These are phyloP conservation scores for Acheta domesticus DNA, from an alignment of 2,888 invertebrate genomes.

Conservation along the genomic window DNA sequence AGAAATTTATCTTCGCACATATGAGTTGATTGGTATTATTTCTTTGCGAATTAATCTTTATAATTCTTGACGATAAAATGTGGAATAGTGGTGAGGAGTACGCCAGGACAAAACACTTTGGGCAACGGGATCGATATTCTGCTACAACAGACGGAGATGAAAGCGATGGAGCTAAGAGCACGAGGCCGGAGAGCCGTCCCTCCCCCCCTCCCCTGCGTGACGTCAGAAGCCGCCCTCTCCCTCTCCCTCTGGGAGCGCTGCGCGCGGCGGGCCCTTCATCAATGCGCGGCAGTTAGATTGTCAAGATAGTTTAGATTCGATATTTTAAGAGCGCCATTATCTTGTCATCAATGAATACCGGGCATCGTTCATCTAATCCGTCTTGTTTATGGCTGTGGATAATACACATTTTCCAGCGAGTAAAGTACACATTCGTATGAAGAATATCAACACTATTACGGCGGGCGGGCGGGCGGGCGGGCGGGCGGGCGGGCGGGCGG, in stretches of 20 bases:
- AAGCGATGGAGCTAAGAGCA: too few relatives aligned
- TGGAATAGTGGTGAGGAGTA: too few relatives aligned
- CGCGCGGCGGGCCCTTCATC: neutral
- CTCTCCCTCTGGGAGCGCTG: neutral
- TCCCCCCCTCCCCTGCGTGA: too few relatives aligned
- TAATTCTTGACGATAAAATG: too few relatives aligned
- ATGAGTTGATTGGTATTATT: too few relatives aligned
- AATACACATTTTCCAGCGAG: constrained; percentile 18
- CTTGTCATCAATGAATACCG: constrained; percentile 18
- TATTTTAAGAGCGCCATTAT: constrained; percentile 5
- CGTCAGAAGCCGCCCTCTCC: neutral
- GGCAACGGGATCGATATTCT: too few relatives aligned
- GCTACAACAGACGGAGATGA: too few relatives aligned
- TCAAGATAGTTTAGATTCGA: constrained; percentile 18
- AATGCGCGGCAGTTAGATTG: constrained; percentile 6
- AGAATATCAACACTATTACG: neutral
- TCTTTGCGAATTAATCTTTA: too few relatives aligned
- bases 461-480: neutral
- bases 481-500: neutral
- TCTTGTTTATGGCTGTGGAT: constrained; percentile 18
- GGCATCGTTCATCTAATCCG: constrained; percentile 9
- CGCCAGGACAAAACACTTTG: too few relatives aligned
- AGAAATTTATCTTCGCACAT: too few relatives aligned
- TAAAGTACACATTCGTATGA: constrained; percentile 7
- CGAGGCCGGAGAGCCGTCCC: too few relatives aligned